Base-by-base conservation (phyloP, 1,140 invertebrate species). In the Meteorus sp. region DNA sequence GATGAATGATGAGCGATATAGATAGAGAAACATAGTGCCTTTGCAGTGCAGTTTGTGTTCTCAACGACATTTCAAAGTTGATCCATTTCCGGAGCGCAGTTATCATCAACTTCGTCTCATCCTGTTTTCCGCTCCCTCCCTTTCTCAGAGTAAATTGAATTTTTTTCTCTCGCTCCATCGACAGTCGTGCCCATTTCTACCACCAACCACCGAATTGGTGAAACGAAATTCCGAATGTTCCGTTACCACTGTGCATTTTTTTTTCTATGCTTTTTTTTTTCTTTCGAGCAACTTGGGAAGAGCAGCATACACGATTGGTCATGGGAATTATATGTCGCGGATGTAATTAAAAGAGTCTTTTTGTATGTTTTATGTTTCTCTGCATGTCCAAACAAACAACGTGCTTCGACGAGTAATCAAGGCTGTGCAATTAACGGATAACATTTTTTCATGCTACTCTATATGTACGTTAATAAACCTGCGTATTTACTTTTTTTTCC, bases 141-240 rank as follows among this genome's bases (percentile, higher is more conserved):
- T n/a, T n/a, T n/a, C n/a, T n/a, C n/a, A 3, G 23, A 17, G n/a
- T 50, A 50, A 50, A 50, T 50, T 50, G 47, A 50, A 50, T 50
- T 50, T 50, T 45, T 29, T 31, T 17, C 13, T 19, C 9, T 50
- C 13, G 19, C 15, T 23, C 8, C 11, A 13, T 5, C 1, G 27
- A 31, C 25, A 33, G 25, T 27, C 20, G 19, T 43, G 7, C 20
- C 3, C 23, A n/a, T 22, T 47, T 23, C 17, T 3, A 22, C 6
- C 17, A 47, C 17, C 20, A 22, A 17, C 19, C n/a, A 9, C 19
- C 17, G 11, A 19, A 11, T 22, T 4, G 25, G 7, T 6, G 44
- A 47, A 22, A 39, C 35, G 7, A 47, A 47, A 47, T 47, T 22
- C 20, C 19, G 44, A 47, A 43, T 43, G 15, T 43, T 43, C n/a